Evolutionary conservation across 2,888 invertebrate genomes (phyloP).

Genomic region (Xestia sexstrigata): DNA sequence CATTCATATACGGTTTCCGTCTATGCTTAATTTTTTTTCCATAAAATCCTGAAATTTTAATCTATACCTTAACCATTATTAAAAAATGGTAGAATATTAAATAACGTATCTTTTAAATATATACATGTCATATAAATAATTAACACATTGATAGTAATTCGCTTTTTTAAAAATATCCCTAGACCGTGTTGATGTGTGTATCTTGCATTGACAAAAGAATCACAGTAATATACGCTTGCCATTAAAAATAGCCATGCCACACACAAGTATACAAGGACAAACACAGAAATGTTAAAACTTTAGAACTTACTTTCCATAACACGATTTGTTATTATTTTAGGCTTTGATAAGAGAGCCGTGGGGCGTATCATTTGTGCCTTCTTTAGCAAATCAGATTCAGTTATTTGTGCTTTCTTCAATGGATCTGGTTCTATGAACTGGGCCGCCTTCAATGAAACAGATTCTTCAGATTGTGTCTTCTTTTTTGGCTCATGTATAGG

Average conservation of each 20-base stretch:
- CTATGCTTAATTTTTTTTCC: no score
- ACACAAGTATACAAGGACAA: not conserved
- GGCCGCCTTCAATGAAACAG: constrained; percentile 72
- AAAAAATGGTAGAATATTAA: no score
- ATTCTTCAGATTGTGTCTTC: constrained; percentile 79
- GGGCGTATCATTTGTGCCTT: constrained; percentile 80
- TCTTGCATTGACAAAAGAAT: not conserved
- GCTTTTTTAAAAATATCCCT: no score
- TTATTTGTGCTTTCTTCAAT: constrained; percentile 76
- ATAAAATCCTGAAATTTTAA: no score
- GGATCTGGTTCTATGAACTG: constrained; percentile 77
- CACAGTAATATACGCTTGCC: not conserved
- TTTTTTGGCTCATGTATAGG: constrained; percentile 63
- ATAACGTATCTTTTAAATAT: no score
- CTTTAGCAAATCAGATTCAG: constrained; percentile 74
- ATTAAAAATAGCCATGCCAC: not conserved
- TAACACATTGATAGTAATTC: no score
- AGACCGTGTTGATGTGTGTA: no score
- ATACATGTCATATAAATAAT: no score
- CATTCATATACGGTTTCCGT: no score
- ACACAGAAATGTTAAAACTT: not conserved
- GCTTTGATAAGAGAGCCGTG: constrained; percentile 69
- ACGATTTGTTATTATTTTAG: constrained; percentile 66
- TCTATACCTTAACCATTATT: no score
- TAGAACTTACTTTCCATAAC: constrained; percentile 72